Evolutionary conservation across 1,140 invertebrate genomes (phyloP), one percentile per base, ranked within the genome.

Genomic region (Drosophila prosaltans): DNA sequence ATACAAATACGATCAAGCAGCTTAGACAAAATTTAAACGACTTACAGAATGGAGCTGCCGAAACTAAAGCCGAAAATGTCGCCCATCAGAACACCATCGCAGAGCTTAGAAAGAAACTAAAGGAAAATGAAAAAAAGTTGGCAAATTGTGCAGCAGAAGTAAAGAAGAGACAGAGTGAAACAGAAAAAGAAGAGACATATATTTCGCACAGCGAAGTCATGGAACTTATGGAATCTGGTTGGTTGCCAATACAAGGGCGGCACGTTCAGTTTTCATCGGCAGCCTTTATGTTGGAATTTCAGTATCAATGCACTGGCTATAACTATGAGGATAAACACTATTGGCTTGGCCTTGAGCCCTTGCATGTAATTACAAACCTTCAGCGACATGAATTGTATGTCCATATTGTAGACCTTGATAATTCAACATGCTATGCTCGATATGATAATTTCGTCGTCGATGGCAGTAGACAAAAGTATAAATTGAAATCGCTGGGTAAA

Each of bases 351-450:
- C 28, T 69, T 2, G 36, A 69, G 21, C 30, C 16, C 5, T 45
- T 69, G 51, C 28, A 69, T 28, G 4, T 10, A 0, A 9, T 69
- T 16, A 69, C 67, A 16, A 69, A 63, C 4, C 7, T 10, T 26
- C 2, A 24, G 8, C 61, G 30, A 6, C 21, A 64, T 7, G 67
- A 69, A 9, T 40, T 69, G 6, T 69, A 69, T 36, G 36, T 69
- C 3, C 51, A 69, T n/a, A 16, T 69, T 9, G 39, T 40, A 1
- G 60, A 63, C 24, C 26, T 57, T 40, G 40, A 54, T 8, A 40
- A 69, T 69, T 28, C 54, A n/a, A 62, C 55, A n/a, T 28, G 32
- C 16, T 69, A 57, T 57, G 67, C 67, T 0, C 67, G 51, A 39
- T 64, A 69, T 7, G 51, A 57, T 30, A 32, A 64, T 24, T 69